Conservation (phyloP, 2,113 vertebrate genomes). For the Archilochus colubris region DNA sequence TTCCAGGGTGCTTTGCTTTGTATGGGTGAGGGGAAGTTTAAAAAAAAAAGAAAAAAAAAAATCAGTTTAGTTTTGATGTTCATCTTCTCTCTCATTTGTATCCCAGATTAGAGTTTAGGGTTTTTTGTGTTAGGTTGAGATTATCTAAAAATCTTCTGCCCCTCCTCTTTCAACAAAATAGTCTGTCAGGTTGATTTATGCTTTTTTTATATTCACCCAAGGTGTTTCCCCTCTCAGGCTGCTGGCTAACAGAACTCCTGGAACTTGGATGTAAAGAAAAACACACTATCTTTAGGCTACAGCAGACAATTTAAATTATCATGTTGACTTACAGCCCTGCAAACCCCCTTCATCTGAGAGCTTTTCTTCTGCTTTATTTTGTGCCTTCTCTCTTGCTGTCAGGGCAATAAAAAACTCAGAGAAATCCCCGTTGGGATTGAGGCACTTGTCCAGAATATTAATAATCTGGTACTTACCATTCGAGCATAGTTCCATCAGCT, state of each 20-base stretch:
- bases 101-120: background rate
- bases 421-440: slow-evolving; percentile 13
- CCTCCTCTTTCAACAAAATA: background rate
- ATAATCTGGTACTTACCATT: background rate
- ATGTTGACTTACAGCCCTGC: background rate
- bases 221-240: background rate
- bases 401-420: slow-evolving; percentile 7
- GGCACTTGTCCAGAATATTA: slow-evolving; percentile 12
- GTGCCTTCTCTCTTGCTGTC: slow-evolving; percentile 24
- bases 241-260: background rate
- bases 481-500: background rate
- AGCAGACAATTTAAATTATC: slow-evolving; percentile 17
- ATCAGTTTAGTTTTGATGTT: background rate
- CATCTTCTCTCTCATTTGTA: background rate
- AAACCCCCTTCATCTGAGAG: background rate
- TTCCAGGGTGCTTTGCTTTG: background rate
- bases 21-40: background rate
- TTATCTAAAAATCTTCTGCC: background rate
- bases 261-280: background rate
- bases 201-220: background rate
- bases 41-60: background rate
- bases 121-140: background rate
- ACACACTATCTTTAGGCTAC: background rate
- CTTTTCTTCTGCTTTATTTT: background rate
- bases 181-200: background rate